Evolutionary conservation across 2,888 invertebrate species (phyloP).

Genomic region (Maniola hyperantus): DNA sequence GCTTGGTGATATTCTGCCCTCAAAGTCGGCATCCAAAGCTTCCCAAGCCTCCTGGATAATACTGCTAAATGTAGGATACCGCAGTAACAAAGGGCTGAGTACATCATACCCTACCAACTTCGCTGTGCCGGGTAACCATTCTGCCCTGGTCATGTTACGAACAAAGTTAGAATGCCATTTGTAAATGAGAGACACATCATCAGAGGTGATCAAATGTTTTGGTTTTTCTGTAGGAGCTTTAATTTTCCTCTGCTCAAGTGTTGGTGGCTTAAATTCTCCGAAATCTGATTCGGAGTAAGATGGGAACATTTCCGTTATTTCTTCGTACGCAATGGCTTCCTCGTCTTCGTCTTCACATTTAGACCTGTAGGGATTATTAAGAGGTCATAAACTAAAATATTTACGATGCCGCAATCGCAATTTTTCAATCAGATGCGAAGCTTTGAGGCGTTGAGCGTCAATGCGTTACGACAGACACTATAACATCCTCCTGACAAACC

Average conservation of each 20-base stretch:
- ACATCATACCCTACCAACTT: slow-evolving; percentile 70
- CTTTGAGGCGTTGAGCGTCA: no score
- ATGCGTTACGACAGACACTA: no score
- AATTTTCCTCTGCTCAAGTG: slow-evolving; percentile 74
- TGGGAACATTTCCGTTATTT: slow-evolving; percentile 88
- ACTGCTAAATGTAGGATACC: slow-evolving; percentile 83
- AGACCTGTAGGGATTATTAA: slow-evolving; percentile 61
- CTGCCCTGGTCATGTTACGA: slow-evolving; percentile 79
- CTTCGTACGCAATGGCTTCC: slow-evolving; percentile 84
- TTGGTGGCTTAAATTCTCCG: slow-evolving; percentile 83
- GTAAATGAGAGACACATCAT: slow-evolving; percentile 83
- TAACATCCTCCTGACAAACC: no score
- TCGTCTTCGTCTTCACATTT: slow-evolving; percentile 87
- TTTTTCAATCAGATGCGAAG: no score
- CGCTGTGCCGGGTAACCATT: slow-evolving; percentile 82
- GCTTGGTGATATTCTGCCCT: slow-evolving; percentile 80
- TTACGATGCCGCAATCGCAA: no score
- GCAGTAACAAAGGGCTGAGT: slow-evolving; percentile 76
- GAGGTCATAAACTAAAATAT: background rate
- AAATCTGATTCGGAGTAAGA: slow-evolving; percentile 87
- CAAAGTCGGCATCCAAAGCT: slow-evolving; percentile 79
- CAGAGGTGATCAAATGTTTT: slow-evolving; percentile 65
- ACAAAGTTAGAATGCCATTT: slow-evolving; percentile 84
- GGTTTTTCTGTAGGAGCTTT: slow-evolving; percentile 53
- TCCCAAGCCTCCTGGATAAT: slow-evolving; percentile 78